A percentile compares a stretch with the other conserved stretches of the same genome.
Evolutionary conservation across 2,797 vertebrate species (phyloP).

Genomic region (Nothura maculosa): DNA sequence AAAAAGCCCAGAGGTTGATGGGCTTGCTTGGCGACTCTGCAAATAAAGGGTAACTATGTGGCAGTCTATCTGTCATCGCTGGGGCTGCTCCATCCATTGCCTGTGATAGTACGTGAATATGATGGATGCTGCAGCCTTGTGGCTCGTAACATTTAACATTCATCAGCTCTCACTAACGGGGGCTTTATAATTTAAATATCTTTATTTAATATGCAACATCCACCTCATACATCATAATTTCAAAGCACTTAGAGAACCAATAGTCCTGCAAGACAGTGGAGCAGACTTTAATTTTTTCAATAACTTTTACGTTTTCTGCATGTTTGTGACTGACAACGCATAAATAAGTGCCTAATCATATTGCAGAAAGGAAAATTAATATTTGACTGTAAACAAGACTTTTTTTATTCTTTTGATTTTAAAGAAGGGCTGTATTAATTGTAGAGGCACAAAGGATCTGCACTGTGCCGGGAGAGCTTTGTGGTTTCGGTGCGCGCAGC

Average conservation of each 20-base stretch:
- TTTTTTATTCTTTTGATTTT: conserved; percentile 8
- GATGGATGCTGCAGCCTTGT: conserved; percentile 89
- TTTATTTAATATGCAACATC: conserved; percentile 91
- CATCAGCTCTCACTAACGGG: conserved; percentile 86
- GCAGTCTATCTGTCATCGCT: conserved; percentile 94
- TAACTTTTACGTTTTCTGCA: conserved; percentile 79
- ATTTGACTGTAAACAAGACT: conserved; percentile 42
- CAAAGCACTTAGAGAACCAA: conserved; percentile 98
- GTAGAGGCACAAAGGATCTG: conserved; percentile 6
- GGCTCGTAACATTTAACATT: conserved; percentile 86
- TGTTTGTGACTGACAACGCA: conserved; percentile 79
- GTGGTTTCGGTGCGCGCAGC: not conserved
- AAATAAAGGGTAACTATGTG: conserved; percentile 90
- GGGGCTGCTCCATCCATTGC: conserved; percentile 93
- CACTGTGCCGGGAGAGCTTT: conserved; percentile 13
- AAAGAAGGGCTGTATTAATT: conserved; percentile 36
- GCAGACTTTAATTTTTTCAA: conserved; percentile 81
- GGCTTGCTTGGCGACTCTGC: conserved; percentile 80
- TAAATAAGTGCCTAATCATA: conserved; percentile 78
- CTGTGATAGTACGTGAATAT: conserved; percentile 90
- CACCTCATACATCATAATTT: conserved; percentile 96
- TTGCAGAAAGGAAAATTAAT: conserved; percentile 63
- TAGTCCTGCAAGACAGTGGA: conserved; percentile 79
- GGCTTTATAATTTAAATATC: conserved; percentile 94
- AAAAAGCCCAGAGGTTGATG: conserved; percentile 71